Conservation (phyloP, 2,888 invertebrate genomes). For the Parasteatoda lunata region DNA sequence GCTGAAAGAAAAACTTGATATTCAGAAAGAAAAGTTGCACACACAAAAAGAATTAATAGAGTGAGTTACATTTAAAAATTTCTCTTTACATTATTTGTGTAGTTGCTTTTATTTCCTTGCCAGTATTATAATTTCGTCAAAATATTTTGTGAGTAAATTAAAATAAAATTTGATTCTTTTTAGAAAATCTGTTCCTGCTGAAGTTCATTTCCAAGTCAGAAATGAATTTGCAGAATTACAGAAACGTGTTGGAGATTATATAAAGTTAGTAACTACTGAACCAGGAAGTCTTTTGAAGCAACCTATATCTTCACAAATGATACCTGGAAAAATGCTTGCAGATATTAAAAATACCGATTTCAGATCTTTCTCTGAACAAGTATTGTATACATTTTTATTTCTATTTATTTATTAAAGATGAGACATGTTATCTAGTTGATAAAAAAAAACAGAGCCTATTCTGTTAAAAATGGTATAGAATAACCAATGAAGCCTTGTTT, state of each 20-base stretch:
- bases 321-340: slow-evolving; percentile 37
- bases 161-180: background rate
- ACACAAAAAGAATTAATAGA: slow-evolving; percentile 30
- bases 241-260: slow-evolving; percentile 34
- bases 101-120: background rate
- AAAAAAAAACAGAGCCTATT: no score
- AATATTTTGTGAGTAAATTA: background rate
- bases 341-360: slow-evolving; percentile 56
- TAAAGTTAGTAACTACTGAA: slow-evolving; percentile 23
- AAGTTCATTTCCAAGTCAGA: slow-evolving; percentile 43
- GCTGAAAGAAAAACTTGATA: slow-evolving; percentile 40
- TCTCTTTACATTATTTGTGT: background rate
- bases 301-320: background rate
- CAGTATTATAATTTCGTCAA: no score
- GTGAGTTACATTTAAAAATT: slow-evolving; percentile 23
- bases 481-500: no score
- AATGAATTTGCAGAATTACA: slow-evolving; percentile 41
- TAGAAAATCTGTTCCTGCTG: slow-evolving; percentile 54
- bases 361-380: slow-evolving; percentile 9
- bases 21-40: slow-evolving; percentile 50
- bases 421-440: no score
- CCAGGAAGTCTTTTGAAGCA: slow-evolving; percentile 6
- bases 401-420: no score
- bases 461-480: no score
- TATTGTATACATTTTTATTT: background rate